These are phyloP conservation scores for Promerops cafer DNA, from an alignment of 2,113 vertebrate species.

Conservation along the genomic window DNA sequence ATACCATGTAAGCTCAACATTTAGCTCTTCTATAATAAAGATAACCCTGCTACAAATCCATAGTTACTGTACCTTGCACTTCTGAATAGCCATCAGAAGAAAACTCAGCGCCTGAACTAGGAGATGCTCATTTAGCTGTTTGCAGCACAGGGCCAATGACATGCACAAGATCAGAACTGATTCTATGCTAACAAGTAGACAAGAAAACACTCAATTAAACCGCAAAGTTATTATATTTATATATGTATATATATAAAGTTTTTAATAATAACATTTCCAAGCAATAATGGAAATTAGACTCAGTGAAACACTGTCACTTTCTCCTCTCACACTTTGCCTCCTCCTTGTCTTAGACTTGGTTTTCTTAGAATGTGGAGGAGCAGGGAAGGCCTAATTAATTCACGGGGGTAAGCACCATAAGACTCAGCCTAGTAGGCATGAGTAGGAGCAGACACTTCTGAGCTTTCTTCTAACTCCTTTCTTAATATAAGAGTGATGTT, in stretches of 20 bases:
- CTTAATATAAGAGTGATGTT: background rate
- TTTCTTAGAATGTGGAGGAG: background rate
- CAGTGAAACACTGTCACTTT: background rate
- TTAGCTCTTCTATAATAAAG: background rate
- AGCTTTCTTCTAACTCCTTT: background rate
- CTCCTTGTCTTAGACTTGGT: background rate
- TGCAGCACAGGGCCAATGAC: background rate
- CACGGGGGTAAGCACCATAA: background rate
- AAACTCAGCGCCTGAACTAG: background rate
- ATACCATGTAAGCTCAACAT: background rate
- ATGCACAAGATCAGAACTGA: background rate
- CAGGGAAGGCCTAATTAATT: background rate
- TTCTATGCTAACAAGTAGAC: background rate
- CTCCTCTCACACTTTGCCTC: background rate
- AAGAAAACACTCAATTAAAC: background rate
- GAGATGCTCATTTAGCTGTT: background rate
- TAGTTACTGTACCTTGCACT: background rate
- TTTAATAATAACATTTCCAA: background rate
- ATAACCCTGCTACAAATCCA: background rate
- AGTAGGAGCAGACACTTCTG: background rate
- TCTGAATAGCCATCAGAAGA: background rate
- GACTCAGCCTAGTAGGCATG: background rate
- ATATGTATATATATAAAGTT: background rate
- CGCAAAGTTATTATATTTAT: background rate
- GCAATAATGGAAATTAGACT: background rate